Conservation (phyloP, 2,888 invertebrate genomes). For the Lomographa bimaculata region DNA sequence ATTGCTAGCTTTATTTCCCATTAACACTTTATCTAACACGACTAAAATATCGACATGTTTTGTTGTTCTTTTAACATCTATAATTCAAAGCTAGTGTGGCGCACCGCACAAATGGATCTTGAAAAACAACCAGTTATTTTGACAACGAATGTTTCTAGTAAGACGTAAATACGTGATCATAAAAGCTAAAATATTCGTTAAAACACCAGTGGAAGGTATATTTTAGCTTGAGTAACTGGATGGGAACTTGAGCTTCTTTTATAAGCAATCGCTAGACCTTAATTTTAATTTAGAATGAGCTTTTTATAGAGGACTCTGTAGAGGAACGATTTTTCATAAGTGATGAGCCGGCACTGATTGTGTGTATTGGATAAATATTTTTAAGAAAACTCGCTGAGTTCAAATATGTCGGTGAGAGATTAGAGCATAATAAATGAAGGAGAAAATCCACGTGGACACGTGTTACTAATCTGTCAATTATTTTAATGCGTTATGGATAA, state of each 20-base stretch:
- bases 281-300: slow-evolving; percentile 82
- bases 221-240: slow-evolving; percentile 36
- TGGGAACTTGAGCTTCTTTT: slow-evolving; percentile 58
- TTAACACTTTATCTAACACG: slow-evolving; percentile 65
- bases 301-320: slow-evolving; percentile 78
- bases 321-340: slow-evolving; percentile 81
- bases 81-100: slow-evolving; percentile 68
- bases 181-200: slow-evolving; percentile 43
- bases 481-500: slow-evolving; percentile 41
- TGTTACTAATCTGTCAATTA: slow-evolving; percentile 75
- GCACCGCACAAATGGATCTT: slow-evolving; percentile 74
- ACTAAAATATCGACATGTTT: slow-evolving; percentile 70
- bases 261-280: slow-evolving; percentile 75
- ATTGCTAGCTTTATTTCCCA: slow-evolving; percentile 48
- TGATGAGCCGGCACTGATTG: slow-evolving; percentile 81
- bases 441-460: slow-evolving; percentile 67
- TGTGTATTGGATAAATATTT: slow-evolving; percentile 78
- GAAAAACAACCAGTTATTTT: slow-evolving; percentile 80
- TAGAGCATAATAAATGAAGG: slow-evolving; percentile 67
- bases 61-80: slow-evolving; percentile 71
- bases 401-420: slow-evolving; percentile 45
- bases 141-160: slow-evolving; percentile 57
- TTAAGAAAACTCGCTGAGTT: slow-evolving; percentile 66
- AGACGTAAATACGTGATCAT: slow-evolving; percentile 50
- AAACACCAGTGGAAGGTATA: slow-evolving; percentile 35